A percentile compares a stretch with the other conserved stretches of the same genome.
Conservation (phyloP, 2,888 invertebrate species). For the Cheilosia urbana region DNA sequence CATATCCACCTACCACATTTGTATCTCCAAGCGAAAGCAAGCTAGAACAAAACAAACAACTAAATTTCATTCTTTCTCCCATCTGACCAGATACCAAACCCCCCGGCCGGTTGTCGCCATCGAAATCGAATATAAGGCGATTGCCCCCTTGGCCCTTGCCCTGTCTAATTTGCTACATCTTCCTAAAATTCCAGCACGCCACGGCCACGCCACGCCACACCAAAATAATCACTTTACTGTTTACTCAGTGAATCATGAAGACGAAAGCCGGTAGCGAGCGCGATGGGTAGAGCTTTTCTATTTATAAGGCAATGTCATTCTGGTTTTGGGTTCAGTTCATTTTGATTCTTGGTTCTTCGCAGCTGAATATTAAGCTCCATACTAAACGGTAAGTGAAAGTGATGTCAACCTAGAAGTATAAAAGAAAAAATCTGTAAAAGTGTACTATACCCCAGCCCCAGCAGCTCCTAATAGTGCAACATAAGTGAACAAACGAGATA, state of each 20-base stretch:
- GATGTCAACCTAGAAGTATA: neutral
- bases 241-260: constrained; percentile 62
- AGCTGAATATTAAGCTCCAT: constrained; percentile 45
- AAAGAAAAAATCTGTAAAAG: constrained; percentile 7
- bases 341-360: constrained; percentile 63
- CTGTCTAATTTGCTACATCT: neutral
- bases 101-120: constrained; percentile 37
- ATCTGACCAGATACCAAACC: constrained; percentile 34
- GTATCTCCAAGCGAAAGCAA: neutral
- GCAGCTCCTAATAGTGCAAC: constrained; percentile 1
- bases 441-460: constrained; percentile 1
- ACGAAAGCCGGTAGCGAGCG: constrained; percentile 27
- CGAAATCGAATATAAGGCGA: neutral
- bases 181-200: neutral
- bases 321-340: constrained; percentile 54
- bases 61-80: neutral
- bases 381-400: constrained; percentile 49
- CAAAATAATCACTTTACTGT: neutral
- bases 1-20: too few species aligned
- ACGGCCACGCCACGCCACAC: too few species aligned
- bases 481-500: constrained; percentile 11
- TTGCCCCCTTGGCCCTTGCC: neutral
- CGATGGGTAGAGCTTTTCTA: constrained; percentile 53
- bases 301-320: constrained; percentile 54
- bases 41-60: constrained; percentile 17